Conservation (phyloP, 2,797 vertebrate species). For the Apogon talboti region DNA sequence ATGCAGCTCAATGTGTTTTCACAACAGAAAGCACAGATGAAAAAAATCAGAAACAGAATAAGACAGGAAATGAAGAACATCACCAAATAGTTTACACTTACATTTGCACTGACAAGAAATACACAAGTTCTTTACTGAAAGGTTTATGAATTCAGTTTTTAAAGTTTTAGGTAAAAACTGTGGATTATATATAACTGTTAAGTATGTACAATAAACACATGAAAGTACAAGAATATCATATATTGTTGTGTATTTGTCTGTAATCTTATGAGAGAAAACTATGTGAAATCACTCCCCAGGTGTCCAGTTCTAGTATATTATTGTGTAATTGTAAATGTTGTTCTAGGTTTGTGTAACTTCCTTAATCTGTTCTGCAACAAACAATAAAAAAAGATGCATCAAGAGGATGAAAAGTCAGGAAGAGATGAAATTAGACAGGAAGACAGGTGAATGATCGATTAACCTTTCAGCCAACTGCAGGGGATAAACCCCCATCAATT, state of each 20-base stretch:
- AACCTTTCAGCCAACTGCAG: constrained; percentile 64
- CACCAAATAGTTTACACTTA: background rate
- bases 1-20: background rate
- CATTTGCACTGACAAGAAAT: background rate
- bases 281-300: too few relatives aligned
- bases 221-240: too few relatives aligned
- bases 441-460: constrained; percentile 73
- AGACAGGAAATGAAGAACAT: constrained; percentile 1
- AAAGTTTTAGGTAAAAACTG: background rate
- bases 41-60: background rate
- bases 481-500: constrained; percentile 68
- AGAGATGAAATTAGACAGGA: constrained; percentile 17
- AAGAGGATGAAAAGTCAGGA: constrained; percentile 5
- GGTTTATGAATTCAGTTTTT: background rate
- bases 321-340: too few relatives aligned
- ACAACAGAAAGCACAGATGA: constrained; percentile 3
- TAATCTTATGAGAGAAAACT: too few relatives aligned
- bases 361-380: too few relatives aligned
- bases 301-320: too few relatives aligned
- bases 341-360: too few relatives aligned
- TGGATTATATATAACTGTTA: background rate
- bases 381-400: constrained; percentile 3
- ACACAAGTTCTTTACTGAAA: background rate
- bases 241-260: too few relatives aligned
- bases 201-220: too few relatives aligned